Evolutionary conservation across 2,797 vertebrate genomes (phyloP), one percentile per base, ranked within the genome.

Genomic region (Mormyrus proboscirostris): DNA sequence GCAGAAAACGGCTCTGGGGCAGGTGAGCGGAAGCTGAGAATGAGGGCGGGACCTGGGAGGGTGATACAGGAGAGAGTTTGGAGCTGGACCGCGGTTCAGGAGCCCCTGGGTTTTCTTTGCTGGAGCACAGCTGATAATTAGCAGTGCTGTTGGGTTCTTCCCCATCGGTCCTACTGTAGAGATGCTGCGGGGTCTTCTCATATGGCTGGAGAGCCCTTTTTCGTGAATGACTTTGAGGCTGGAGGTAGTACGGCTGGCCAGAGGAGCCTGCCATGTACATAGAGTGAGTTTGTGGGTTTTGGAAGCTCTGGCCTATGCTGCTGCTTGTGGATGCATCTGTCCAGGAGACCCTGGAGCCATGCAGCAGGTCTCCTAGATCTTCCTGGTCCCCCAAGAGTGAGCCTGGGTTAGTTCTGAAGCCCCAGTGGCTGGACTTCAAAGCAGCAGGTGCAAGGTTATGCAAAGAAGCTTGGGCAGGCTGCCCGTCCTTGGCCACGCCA

Each of bases 51-150:
- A 6, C 2, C 41, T 90, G 19, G 76, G 0, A 83, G 2, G 85
- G 90, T 88, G 1, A 89, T 3, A 47, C 33, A 8, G 29, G 90
- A 10, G 47, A 76, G 2, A 88, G 47, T 19, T 89, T 89, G 0
- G 91, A 55, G 41, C 53, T 1, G 22, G 89, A 51, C 2, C 53
- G 55, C 5, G 89, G 83, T 1, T 65, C 88, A 1, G 51, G 47
- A 9, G 82, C 65, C 33, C 73, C 79, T 3, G 89, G 84, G 53
- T 84, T 47, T 89, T 93, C 91, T 4, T 90, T 91, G 57, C 91
- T 92, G 82, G 91, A 92, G 79, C 93, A 93, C 22, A 95, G 91
- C n/a, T 92, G 92, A 2, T 88, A 91, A 65, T 92, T 92, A n/a
- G 88, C 33, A 3, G 91, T 88, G 47, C 83, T 22, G 19, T 92